phyloP scores from a whole-genome alignment of 2,113 vertebrate genomes.

The Tragelaphus imberbis region DNA sequence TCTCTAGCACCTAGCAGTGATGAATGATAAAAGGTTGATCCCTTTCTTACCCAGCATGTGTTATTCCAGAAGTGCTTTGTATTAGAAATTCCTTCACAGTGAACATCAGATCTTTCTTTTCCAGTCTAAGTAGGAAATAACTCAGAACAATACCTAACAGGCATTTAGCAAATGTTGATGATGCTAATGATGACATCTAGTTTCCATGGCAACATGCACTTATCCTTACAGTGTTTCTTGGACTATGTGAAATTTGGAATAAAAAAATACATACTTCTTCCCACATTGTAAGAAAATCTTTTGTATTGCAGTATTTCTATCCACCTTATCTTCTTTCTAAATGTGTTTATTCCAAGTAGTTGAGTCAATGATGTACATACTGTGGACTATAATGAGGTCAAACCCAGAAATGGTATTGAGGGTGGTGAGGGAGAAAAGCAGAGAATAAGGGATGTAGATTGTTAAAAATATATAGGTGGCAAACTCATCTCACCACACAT shows the following conservation, averaged over 20 bases:
- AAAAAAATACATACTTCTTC: slow-evolving; percentile 11
- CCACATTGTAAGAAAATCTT: slow-evolving; percentile 28
- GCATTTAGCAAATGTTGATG: slow-evolving; percentile 63
- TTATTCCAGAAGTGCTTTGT: slow-evolving; percentile 39
- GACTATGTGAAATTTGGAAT: slow-evolving; percentile 63
- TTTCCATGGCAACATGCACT: slow-evolving; percentile 84
- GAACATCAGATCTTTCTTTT: slow-evolving; percentile 36
- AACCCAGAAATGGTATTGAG: background rate
- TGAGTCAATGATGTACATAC: background rate
- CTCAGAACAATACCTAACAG: slow-evolving; percentile 41
- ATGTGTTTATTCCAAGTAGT: slow-evolving; percentile 23
- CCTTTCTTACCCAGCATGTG: slow-evolving; percentile 1
- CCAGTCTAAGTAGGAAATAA: slow-evolving; percentile 43
- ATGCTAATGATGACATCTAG: slow-evolving; percentile 74
- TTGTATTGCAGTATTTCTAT: slow-evolving; percentile 13
- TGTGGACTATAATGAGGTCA: slow-evolving; percentile 9
- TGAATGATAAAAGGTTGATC: background rate
- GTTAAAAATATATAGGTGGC: slow-evolving; percentile 9
- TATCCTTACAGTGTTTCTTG: slow-evolving; percentile 78
- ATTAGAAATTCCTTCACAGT: slow-evolving; percentile 48
- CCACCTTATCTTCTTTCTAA: background rate
- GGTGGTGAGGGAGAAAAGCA: background rate
- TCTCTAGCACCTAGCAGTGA: background rate
- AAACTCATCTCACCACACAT: background rate
- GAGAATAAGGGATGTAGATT: background rate